Evolutionary conservation across 2,888 invertebrate genomes (phyloP).

Genomic region (Schizotus pectinicornis): DNA sequence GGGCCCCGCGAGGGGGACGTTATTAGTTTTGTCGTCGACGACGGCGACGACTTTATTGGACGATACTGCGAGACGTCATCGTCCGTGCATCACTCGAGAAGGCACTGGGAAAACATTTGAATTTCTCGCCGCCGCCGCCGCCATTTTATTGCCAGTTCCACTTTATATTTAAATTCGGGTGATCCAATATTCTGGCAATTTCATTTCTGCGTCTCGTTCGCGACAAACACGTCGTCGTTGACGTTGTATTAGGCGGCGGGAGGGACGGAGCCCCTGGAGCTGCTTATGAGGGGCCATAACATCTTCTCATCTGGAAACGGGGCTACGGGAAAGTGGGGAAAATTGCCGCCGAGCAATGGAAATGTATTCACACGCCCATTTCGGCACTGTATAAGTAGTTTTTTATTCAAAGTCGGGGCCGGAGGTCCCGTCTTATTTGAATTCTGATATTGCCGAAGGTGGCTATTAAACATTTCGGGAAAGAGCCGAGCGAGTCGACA

Average conservation of each 20-base stretch:
- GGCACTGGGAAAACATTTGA: slow-evolving; percentile 27
- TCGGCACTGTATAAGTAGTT: slow-evolving; percentile 51
- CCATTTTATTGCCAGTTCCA: slow-evolving; percentile 54
- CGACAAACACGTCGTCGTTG: slow-evolving; percentile 41
- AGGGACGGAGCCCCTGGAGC: slow-evolving; percentile 38
- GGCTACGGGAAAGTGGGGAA: slow-evolving; percentile 48
- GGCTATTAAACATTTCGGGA: slow-evolving; percentile 34
- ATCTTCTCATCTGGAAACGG: slow-evolving; percentile 40
- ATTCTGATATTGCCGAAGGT: slow-evolving; percentile 46
- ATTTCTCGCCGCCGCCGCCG: slow-evolving; percentile 23
- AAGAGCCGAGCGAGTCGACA: slow-evolving; percentile 2
- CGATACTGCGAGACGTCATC: slow-evolving; percentile 40
- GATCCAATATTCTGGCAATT: slow-evolving; percentile 59
- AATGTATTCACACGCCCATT: slow-evolving; percentile 51
- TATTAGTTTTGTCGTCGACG: slow-evolving; percentile 19
- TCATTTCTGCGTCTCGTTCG: slow-evolving; percentile 48
- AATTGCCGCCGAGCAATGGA: slow-evolving; percentile 49
- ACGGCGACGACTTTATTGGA: slow-evolving; percentile 44
- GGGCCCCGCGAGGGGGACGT: not conserved
- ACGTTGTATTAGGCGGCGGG: slow-evolving; percentile 13
- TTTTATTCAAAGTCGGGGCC: slow-evolving; percentile 50
- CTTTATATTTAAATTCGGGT: slow-evolving; percentile 59
- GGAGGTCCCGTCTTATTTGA: slow-evolving; percentile 48
- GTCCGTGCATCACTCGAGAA: slow-evolving; percentile 19
- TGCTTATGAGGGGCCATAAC: slow-evolving; percentile 45